Percentiles rank a stretch among this genome's conserved stretches.
These are phyloP conservation scores for Sylvia borin DNA, from an alignment of 2,797 vertebrate species.

Conservation along the genomic window DNA sequence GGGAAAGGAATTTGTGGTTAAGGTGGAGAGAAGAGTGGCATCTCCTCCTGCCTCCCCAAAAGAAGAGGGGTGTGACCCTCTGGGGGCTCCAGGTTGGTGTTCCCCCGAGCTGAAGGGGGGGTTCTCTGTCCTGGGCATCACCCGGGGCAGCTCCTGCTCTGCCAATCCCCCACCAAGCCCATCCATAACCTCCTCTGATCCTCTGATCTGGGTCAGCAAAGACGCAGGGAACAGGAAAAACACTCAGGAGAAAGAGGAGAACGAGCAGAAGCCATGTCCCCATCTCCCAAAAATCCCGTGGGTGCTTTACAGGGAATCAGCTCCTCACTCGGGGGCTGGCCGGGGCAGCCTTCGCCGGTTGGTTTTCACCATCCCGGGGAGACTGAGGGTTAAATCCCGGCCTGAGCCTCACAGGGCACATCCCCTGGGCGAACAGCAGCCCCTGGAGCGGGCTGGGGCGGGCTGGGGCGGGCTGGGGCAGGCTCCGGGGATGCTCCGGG, in stretches of 20 bases:
- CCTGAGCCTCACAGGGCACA: not conserved
- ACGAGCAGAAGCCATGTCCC: too few species aligned
- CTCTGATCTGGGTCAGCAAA: not conserved
- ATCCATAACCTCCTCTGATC: too few species aligned
- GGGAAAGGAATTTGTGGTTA: not conserved
- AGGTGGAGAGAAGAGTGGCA: not conserved
- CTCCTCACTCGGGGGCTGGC: not conserved
- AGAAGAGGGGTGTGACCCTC: not conserved
- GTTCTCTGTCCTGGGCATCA: too few species aligned
- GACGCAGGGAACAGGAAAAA: not conserved
- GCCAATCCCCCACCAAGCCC: too few species aligned
- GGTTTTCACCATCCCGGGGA: not conserved
- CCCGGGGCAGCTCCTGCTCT: not conserved
- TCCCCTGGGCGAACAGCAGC: not conserved
- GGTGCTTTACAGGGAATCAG: too few species aligned
- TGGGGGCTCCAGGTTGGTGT: not conserved
- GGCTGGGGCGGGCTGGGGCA: not conserved
- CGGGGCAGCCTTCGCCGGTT: not conserved
- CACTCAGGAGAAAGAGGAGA: accelerated
- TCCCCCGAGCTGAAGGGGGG: not conserved
- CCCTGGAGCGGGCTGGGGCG: not conserved
- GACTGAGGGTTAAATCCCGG: not conserved
- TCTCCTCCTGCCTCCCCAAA: not conserved
- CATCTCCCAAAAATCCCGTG: not conserved
- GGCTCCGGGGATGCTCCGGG: too few species aligned